phyloP scores from a whole-genome alignment of 1,140 invertebrate genomes.

The Pygmarrhopalites habei region DNA sequence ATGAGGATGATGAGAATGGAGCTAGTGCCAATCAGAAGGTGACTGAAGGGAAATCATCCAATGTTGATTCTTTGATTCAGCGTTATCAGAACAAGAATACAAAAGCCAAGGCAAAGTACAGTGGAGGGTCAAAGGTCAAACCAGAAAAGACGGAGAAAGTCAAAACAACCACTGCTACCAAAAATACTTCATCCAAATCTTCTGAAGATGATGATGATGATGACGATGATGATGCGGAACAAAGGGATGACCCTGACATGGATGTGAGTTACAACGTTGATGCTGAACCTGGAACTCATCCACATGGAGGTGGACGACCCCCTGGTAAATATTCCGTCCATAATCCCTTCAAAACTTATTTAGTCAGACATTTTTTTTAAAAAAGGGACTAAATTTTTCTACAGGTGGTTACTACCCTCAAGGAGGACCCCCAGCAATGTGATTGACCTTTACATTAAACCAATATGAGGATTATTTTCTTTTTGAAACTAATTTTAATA shows the following conservation, averaged over 20 bases:
- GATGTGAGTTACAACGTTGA: constrained; percentile 15
- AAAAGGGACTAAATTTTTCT: not conserved
- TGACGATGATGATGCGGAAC: constrained; percentile 28
- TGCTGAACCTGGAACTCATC: constrained; percentile 30
- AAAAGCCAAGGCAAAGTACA: constrained; percentile 27
- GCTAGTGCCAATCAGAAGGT: not conserved
- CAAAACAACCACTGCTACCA: too few species aligned
- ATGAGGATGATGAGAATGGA: constrained; percentile 28
- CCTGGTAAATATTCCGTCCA: too few species aligned
- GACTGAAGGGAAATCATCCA: constrained; percentile 19
- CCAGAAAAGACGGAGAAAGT: not conserved
- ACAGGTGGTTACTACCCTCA: constrained; percentile 32
- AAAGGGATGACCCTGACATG: constrained; percentile 22
- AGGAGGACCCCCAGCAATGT: constrained; percentile 35
- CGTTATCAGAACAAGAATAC: constrained; percentile 34
- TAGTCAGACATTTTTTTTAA: constrained; percentile 9
- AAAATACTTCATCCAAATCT: too few species aligned
- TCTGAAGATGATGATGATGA: constrained; percentile 30
- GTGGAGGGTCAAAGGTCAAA: constrained; percentile 1
- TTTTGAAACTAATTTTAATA: too few species aligned
- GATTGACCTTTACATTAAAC: not conserved
- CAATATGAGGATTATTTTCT: not conserved
- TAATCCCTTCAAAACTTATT: too few species aligned
- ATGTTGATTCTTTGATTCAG: constrained; percentile 34
- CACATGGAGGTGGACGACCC: constrained; percentile 26